A percentile compares a stretch with the other conserved stretches of the same genome.
These are phyloP conservation scores for Melanotaenia boesemani DNA, from an alignment of 2,797 vertebrate species.

Conservation along the genomic window DNA sequence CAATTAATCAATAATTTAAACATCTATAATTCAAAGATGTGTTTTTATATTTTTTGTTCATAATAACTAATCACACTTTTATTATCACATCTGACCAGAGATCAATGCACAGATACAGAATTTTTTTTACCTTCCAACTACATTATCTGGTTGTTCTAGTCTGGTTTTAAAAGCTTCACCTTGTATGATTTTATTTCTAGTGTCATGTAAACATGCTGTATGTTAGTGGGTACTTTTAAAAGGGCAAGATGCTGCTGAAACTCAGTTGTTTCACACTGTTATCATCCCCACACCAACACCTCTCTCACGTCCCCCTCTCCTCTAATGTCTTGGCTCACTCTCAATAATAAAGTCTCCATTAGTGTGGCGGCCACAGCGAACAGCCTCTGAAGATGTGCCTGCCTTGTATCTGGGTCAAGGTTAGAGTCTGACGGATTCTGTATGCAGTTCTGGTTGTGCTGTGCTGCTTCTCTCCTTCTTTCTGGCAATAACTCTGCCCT, in stretches of 20 bases:
- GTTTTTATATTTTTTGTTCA: no score
- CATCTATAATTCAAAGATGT: no score
- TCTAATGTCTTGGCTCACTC: slow-evolving; percentile 37
- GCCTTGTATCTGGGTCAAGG: slow-evolving; percentile 82
- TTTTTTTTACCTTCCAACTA: no score
- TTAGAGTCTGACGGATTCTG: slow-evolving; percentile 65
- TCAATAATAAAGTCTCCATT: slow-evolving; percentile 66
- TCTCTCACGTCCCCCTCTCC: slow-evolving; percentile 12
- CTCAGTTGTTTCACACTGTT: slow-evolving; percentile 31
- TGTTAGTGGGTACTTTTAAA: not conserved
- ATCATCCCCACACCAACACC: slow-evolving; percentile 42
- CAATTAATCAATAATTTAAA: no score
- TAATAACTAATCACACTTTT: no score
- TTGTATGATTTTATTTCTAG: no score
- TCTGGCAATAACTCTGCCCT: slow-evolving; percentile 40
- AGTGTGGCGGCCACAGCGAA: slow-evolving; percentile 32
- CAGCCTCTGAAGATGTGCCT: slow-evolving; percentile 45
- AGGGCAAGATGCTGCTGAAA: slow-evolving; percentile 4
- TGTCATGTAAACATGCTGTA: not conserved
- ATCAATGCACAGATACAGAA: no score
- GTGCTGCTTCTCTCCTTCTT: slow-evolving; percentile 49
- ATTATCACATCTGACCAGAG: no score
- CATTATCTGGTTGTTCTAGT: no score
- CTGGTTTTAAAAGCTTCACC: no score
- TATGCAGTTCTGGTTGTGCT: slow-evolving; percentile 45